Evolutionary conservation across 2,888 invertebrate species (phyloP), one percentile per base, ranked within the genome.

Genomic region (Mellilla xanthometata): DNA sequence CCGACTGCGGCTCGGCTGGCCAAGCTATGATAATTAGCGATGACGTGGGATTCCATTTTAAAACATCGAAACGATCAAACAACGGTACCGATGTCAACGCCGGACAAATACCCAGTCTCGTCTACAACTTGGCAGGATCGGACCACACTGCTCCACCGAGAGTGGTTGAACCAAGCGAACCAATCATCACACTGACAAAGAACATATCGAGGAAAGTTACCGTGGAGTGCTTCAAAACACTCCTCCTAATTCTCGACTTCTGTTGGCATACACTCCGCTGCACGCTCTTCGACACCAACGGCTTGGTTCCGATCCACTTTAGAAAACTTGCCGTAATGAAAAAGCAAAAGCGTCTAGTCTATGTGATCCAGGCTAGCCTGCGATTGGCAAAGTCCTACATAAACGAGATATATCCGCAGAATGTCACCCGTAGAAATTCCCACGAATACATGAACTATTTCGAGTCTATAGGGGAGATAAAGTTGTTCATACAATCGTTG

Each of bases 51-150:
- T 99, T 99, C 81, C 95, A 96, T 67, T 99, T 99, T 82, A 98
- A 98, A 88, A 96, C 97, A 0, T 98, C 98, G 0, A 97, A 97
- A 73, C 96, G 97, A 80, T 98, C 99, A 0, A 99, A 99, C 76
- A 99, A 99, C 76, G 99, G 99, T 12, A 99, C 99, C 0, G 99
- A 99, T 71, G 97, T 98, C 0, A 98, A 98, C 76, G 98, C 97
- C 0, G 99, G 99, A 0, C 99, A 99, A 86, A 97, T 99, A 62
- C 99, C 99, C 0, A 96, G 97, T 68, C 88, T 99, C 19, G 71
- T 92, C 0, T 92, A 92, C 62, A 87, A 82, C 36, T 65, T 74
- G 0, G 65, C 79, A 12, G 75, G 72, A 83, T 68, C 74, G 0
- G 84, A 86, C 31, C 91, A 91, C 49, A 68, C 88, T 7, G 77